Percentiles rank a stretch among this genome's conserved stretches.
phyloP scores from a whole-genome alignment of 2,888 invertebrate genomes.

The Limnephilus marmoratus region DNA sequence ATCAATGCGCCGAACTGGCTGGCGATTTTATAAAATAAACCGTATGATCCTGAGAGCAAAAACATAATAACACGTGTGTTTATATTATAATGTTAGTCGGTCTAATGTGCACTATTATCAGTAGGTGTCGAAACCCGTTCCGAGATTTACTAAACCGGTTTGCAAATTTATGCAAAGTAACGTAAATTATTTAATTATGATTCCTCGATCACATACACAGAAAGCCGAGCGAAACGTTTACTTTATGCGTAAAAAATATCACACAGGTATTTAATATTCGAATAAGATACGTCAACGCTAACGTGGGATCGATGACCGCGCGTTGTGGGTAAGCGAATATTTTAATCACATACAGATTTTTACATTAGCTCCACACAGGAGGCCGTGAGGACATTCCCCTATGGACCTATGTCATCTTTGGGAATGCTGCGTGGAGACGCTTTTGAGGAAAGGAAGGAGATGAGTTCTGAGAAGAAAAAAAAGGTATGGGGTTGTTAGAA shows the following conservation, averaged over 20 bases:
- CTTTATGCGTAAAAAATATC: conserved; percentile 9
- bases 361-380: too few species aligned
- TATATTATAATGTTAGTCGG: conserved; percentile 20
- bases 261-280: conserved; percentile 5
- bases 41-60: neutral
- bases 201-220: conserved; percentile 4
- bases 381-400: too few species aligned
- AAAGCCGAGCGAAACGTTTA: conserved; percentile 3
- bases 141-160: conserved; percentile 26
- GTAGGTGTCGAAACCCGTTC: conserved; percentile 20
- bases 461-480: too few species aligned
- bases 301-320: conserved; percentile 28
- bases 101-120: conserved; percentile 37
- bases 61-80: conserved; percentile 31
- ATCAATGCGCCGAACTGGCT: neutral
- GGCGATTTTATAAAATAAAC: neutral
- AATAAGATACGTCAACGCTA: conserved; percentile 9
- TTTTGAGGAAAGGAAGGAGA: too few species aligned
- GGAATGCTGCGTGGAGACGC: too few species aligned
- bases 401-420: too few species aligned
- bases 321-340: neutral
- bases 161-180: conserved; percentile 43
- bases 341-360: neutral
- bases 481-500: too few species aligned
- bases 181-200: conserved; percentile 42